Evolutionary conservation across 2,888 invertebrate genomes (phyloP).

Genomic region (Plagiodera versicolora): DNA sequence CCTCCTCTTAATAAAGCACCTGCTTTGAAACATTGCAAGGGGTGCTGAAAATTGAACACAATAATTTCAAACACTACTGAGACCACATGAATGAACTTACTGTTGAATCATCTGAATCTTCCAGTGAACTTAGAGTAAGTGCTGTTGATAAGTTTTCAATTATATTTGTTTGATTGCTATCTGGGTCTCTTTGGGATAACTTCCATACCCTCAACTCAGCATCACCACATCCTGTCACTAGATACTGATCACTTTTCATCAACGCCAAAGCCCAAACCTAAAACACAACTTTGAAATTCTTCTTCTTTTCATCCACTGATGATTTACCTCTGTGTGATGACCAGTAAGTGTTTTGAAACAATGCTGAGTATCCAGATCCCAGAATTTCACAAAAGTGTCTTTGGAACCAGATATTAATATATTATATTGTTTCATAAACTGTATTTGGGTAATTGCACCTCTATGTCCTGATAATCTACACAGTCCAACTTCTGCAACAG

Average conservation of each 20-base stretch:
- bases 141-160: constrained; percentile 57
- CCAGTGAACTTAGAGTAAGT: constrained; percentile 58
- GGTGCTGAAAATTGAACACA: constrained; percentile 55
- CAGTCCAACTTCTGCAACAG: constrained; percentile 87
- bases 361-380: constrained; percentile 93
- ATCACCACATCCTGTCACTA: constrained; percentile 88
- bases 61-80: neutral
- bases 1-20: constrained; percentile 81
- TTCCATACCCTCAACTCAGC: constrained; percentile 85
- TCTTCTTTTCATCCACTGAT: no score
- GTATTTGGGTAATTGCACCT: constrained; percentile 80
- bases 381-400: constrained; percentile 94
- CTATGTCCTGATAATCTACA: constrained; percentile 91
- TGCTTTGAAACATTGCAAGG: constrained; percentile 73
- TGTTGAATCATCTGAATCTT: constrained; percentile 58
- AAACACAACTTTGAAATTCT: constrained; percentile 24
- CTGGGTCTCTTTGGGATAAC: constrained; percentile 61
- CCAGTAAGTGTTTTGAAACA: constrained; percentile 95
- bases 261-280: constrained; percentile 86
- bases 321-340: constrained; percentile 75
- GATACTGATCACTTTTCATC: constrained; percentile 74
- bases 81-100: constrained; percentile 51
- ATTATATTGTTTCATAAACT: constrained; percentile 71
- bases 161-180: constrained; percentile 50
- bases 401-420: constrained; percentile 83